Evolutionary conservation across 2,113 vertebrate species (phyloP), one percentile per base, ranked within the genome.

Genomic region (Pleuronectes platessa): DNA sequence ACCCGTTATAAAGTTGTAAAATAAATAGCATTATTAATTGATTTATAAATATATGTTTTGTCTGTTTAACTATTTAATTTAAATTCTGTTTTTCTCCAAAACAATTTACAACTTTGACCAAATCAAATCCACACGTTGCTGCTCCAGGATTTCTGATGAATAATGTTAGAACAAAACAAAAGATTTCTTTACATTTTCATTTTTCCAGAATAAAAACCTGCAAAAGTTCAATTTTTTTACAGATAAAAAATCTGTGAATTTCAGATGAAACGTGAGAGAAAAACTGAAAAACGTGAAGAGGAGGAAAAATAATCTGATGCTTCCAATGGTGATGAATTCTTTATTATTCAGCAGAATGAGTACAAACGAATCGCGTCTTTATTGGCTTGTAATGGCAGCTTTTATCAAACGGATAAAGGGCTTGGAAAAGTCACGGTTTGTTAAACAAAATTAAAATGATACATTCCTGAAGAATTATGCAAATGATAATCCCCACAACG

Each of bases 381-480:
- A 87, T 88, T 83, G 83, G 78, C 80, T 84, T 90, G 84, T 88
- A 87, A 85, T 71, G 81, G 77, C 40, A 42, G 82, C 20, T 17
- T 80, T 84, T 67, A 72, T 88, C 67, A 76, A 70, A 78, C 56
- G 78, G 73, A 86, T 85, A 69, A 89, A 88, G 71, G 68, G 73
- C 71, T 74, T 82, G 81, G 82, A 81, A 86, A 84, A 78, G 84
- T 89, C 87, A 87, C 76, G 89, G 86, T 82, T 87, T 89, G 85
- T 90, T 89, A 83, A 91, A 89, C 87, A 78, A 90, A 84, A 89
- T 91, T 86, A 88, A 88, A 93, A 91, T 88, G 84, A 93, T 89
- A 90, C 90, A 91, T 91, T 92, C 85, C 90, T 92, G 73, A 40
- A 86, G 86, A 92, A 91, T 91, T 93, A 91, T 91, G 90, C 88